These are phyloP conservation scores for Neopipo cinnamomea DNA, from an alignment of 2,113 vertebrate genomes.

Conservation along the genomic window DNA sequence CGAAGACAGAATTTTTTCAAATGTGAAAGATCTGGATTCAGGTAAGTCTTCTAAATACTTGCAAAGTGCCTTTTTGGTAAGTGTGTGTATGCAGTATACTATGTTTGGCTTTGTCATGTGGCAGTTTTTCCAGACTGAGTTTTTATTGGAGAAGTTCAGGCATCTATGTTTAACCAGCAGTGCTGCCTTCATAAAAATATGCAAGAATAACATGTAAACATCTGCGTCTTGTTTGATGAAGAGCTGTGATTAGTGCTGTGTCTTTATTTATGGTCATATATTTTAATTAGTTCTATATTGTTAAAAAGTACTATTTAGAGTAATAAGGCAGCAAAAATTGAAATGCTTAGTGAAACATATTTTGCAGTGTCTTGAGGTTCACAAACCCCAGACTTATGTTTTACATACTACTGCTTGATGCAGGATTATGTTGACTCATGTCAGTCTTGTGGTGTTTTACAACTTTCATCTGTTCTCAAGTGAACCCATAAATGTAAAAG, in stretches of 20 bases:
- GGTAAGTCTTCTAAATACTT: background rate
- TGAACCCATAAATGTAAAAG: background rate
- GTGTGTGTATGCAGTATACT: background rate
- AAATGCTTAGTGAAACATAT: background rate
- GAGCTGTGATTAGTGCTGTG: background rate
- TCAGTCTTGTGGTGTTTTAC: background rate
- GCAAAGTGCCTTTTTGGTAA: background rate
- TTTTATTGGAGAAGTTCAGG: background rate
- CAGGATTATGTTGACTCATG: background rate
- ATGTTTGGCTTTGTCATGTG: background rate
- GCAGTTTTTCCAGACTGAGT: background rate
- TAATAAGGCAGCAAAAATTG: background rate
- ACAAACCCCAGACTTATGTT: background rate
- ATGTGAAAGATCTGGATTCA: background rate
- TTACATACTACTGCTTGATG: background rate
- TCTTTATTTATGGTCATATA: background rate
- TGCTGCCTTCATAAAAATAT: background rate
- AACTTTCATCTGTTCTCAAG: background rate
- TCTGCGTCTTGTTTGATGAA: background rate
- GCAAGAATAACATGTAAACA: accelerated
- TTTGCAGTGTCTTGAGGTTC: background rate
- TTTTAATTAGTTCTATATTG: background rate
- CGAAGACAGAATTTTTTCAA: background rate
- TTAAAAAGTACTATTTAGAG: background rate
- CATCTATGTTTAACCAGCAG: background rate